Evolutionary conservation across 2,888 invertebrate genomes (phyloP), one percentile per base, ranked within the genome.

Genomic region (Hydropsyche betteni): DNA sequence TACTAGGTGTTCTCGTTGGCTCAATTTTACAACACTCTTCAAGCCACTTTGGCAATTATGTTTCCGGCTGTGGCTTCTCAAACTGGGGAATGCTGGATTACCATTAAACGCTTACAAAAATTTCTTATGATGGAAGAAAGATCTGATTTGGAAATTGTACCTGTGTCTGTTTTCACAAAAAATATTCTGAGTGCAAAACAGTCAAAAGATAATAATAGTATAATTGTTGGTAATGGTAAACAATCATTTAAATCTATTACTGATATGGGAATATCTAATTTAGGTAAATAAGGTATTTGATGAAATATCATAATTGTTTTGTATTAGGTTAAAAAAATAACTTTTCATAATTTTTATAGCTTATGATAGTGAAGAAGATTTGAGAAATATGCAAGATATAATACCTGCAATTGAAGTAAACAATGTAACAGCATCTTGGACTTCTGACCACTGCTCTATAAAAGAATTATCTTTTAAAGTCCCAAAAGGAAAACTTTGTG

Each of bases 401-500:
- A 86, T 87, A 68, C 82, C 84, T 0, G 86, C 86, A 80, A 80
- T 87, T 77, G 81, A 84, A 80, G 82, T 86, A 80, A 82, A 86
- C 81, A 83, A 84, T 82, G 81, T 85, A 51, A 82, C 82, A 81
- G 85, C 88, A 77, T 83, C 81, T 81, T 85, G 89, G 89, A 82
- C 84, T 58, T 83, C 84, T 81, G 82, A 83, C 75, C 86, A 85
- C 0, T 73, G 83, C 12, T 86, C 86, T 12, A 83, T 90, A 74
- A 85, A 85, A 79, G 85, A 83, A 80, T 84, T 93, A 8, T 90
- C 88, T 80, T 81, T 93, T 10, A 84, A 85, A 0, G 86, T 93
- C 2, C 86, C 88, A 5, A 87, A 88, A 78, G 91, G 91, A 24
- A 89, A 91, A 81, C 86, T 95, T 0, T 91, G 93, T 80, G 95